Base-by-base conservation (phyloP, 2,888 invertebrate species). In the Beris morrisii region DNA sequence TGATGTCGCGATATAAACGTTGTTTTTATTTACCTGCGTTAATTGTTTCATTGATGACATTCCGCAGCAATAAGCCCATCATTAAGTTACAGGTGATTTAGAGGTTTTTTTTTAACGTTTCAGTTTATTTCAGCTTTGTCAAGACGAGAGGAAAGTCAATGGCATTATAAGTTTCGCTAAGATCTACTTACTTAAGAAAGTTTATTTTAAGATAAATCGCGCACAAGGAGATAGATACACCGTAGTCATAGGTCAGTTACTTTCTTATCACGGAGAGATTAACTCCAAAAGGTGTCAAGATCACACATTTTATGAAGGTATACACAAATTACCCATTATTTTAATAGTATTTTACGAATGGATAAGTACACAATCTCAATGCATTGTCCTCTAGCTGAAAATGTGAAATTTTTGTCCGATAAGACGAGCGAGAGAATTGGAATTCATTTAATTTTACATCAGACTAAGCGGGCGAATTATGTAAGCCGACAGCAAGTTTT, bases 21-120 rank as follows among this genome's bases (percentile, higher is more conserved):
- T 38, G 53, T 53, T 53, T 53, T 38, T 55, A 13, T 55, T 12
- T 55, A 31, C 9, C 38, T 38, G 38, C 38, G 38, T 44, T 64
- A 64, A 64, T 64, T 64, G 30, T 55, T 64, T 55, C 56, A 64
- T 64, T 64, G 64, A 54, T 64, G 48, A 48, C 55, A 64, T 55
- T 64, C 55, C 32, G 28, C 32, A 13, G 45, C 45, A 58, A 30
- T 58, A n/a, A n/a, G 30, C 28, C 58, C 13, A 58, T 58, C n/a
- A 30, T 31, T 9, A 12, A n/a, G 15, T 12, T 12, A 61, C 52
- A 61, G 43, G 38, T 50, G 61, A 15, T 38, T 38, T 38, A 38
- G 9, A 38, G 22, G 38, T 50, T 50, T 44, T 13, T 30, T 52
- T 52, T 61, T 50, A 30, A 12, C 28, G 43, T 9, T 11, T 5